A percentile compares a stretch with the other conserved stretches of the same genome.
Conservation (phyloP, 2,113 vertebrate species). For the Misgurnus anguillicaudatus region DNA sequence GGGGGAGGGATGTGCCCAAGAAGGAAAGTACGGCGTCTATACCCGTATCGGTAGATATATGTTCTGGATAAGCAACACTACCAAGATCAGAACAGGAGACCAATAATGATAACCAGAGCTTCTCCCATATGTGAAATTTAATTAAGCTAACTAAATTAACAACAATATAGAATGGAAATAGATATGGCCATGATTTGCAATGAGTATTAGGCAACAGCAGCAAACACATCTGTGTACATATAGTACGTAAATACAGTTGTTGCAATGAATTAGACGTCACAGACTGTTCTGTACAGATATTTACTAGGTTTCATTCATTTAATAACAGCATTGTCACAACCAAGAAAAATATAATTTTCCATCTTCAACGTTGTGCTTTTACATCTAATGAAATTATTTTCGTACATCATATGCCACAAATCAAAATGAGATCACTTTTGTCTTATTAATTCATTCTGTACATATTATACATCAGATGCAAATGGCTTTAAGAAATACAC, state of each 20-base stretch:
- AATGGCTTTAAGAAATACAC: slow-evolving; percentile 39
- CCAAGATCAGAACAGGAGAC: slow-evolving; percentile 50
- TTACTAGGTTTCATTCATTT: slow-evolving; percentile 34
- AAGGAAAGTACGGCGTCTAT: slow-evolving; percentile 91
- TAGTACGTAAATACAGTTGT: too few relatives aligned
- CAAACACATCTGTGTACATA: too few relatives aligned
- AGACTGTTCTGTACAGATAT: slow-evolving; percentile 9
- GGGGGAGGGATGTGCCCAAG: slow-evolving; percentile 89
- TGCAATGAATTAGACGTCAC: background rate
- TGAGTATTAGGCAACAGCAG: too few relatives aligned
- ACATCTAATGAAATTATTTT: slow-evolving; percentile 19
- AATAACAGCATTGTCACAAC: background rate
- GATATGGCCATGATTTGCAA: background rate
- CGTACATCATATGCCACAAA: slow-evolving; percentile 4
- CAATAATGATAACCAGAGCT: background rate
- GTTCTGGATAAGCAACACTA: slow-evolving; percentile 80
- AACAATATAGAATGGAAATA: background rate
- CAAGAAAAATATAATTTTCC: slow-evolving; percentile 14
- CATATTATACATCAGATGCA: slow-evolving; percentile 11
- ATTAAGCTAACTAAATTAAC: background rate
- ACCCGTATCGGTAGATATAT: slow-evolving; percentile 83
- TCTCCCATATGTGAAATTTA: background rate
- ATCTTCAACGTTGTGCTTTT: slow-evolving; percentile 38
- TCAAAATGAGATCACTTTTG: slow-evolving; percentile 1
- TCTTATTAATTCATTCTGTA: slow-evolving; percentile 4